Conservation (phyloP, 2,113 vertebrate genomes). For the Grallaria varia region DNA sequence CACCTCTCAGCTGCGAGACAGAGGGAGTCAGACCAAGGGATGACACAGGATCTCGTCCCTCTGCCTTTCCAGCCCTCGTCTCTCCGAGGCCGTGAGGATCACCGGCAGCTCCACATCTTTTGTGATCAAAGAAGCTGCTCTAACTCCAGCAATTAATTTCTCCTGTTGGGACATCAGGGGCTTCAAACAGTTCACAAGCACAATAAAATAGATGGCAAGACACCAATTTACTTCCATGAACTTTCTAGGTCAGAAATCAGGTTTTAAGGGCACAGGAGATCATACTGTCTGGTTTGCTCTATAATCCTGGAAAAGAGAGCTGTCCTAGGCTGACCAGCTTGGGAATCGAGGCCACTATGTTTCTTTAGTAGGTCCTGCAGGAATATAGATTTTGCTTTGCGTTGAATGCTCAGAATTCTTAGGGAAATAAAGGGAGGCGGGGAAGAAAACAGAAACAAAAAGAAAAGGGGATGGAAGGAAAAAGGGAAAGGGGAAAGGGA, state of each 20-base stretch:
- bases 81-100: background rate
- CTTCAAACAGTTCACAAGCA: background rate
- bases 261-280: constrained; percentile 27
- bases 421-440: background rate
- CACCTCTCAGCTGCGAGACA: background rate
- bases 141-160: constrained; percentile 29
- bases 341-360: background rate
- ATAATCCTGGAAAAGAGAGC: background rate
- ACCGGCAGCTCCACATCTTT: background rate
- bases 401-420: background rate
- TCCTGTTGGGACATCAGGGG: background rate
- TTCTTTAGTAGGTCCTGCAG: background rate
- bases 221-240: constrained; percentile 38
- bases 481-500: background rate
- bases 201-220: constrained; percentile 25
- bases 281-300: background rate
- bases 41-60: background rate
- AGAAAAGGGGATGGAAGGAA: accelerated
- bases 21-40: background rate
- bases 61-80: background rate
- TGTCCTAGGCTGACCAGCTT: background rate
- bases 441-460: background rate
- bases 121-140: background rate
- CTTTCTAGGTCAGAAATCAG: constrained; percentile 44
- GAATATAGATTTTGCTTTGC: background rate